Evolutionary conservation across 1,140 invertebrate genomes (phyloP).

Genomic region (Monomorium pharaonis): DNA sequence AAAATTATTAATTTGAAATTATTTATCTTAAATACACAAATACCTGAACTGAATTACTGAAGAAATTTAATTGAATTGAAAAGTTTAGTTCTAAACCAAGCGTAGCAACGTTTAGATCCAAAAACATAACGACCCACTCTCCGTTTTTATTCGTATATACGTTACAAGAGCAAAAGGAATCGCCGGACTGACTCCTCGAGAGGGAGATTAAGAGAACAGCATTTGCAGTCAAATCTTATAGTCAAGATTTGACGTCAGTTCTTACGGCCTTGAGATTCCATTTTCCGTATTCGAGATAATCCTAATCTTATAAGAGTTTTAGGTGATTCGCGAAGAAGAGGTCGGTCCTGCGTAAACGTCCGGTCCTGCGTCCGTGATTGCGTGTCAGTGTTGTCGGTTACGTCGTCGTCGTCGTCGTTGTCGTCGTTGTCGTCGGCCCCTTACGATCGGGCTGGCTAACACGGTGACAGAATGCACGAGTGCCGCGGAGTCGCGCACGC

Average conservation of each 20-base stretch:
- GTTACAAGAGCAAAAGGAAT: background rate
- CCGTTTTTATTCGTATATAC: background rate
- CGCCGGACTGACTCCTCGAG: background rate
- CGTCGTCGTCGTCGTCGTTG: no score
- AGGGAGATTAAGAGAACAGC: background rate
- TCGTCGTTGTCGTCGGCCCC: constrained; percentile 25
- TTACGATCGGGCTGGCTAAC: constrained; percentile 31
- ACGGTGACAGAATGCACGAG: constrained; percentile 58
- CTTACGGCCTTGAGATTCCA: background rate
- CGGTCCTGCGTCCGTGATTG: constrained; percentile 31
- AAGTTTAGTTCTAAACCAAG: no score
- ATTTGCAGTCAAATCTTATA: background rate
- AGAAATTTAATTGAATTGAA: no score
- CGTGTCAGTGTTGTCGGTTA: no score
- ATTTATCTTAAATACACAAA: no score
- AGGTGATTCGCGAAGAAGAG: background rate
- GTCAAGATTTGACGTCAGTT: background rate
- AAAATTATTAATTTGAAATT: no score
- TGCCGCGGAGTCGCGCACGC: constrained; percentile 50
- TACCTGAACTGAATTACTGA: no score
- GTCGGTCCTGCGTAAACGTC: background rate
- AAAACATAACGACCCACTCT: background rate
- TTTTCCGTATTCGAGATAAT: no score
- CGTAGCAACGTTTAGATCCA: background rate
- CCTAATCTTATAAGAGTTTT: background rate